These are phyloP conservation scores for Tromatobia lineatoria DNA, from an alignment of 2,888 invertebrate genomes.

Conservation along the genomic window DNA sequence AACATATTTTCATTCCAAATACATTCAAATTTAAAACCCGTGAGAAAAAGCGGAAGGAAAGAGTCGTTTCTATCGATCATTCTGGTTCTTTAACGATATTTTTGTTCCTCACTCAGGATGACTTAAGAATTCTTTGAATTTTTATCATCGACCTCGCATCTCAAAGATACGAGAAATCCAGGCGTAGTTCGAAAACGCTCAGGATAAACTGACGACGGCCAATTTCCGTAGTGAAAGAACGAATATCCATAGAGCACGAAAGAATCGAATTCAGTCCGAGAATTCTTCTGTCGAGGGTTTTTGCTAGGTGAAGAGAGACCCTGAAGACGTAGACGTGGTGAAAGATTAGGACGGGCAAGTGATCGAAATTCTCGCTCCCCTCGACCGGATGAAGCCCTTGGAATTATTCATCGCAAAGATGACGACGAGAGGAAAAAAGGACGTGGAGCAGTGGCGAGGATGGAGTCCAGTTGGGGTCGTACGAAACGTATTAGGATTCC, in stretches of 20 bases:
- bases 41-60: neutral
- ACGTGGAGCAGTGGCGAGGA: constrained; percentile 17
- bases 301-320: constrained; percentile 12
- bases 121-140: constrained; percentile 31
- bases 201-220: constrained; percentile 48
- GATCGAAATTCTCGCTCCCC: constrained; percentile 28
- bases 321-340: constrained; percentile 19
- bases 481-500: constrained; percentile 22
- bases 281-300: constrained; percentile 7
- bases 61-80: constrained; percentile 10
- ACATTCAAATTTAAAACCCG: neutral
- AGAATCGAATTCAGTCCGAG: constrained; percentile 13
- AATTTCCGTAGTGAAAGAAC: constrained; percentile 36
- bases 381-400: constrained; percentile 10
- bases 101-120: neutral
- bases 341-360: constrained; percentile 9
- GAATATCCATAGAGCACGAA: constrained; percentile 7
- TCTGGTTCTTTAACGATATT: constrained; percentile 5
- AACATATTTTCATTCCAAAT: neutral
- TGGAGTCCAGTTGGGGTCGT: neutral
- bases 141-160: constrained; percentile 20
- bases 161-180: constrained; percentile 10
- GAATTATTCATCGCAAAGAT: constrained; percentile 43
- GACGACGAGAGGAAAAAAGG: neutral
- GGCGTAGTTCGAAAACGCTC: constrained; percentile 46